Evolutionary conservation across 2,113 vertebrate species (phyloP).

Genomic region (Tragelaphus buxtoni): DNA sequence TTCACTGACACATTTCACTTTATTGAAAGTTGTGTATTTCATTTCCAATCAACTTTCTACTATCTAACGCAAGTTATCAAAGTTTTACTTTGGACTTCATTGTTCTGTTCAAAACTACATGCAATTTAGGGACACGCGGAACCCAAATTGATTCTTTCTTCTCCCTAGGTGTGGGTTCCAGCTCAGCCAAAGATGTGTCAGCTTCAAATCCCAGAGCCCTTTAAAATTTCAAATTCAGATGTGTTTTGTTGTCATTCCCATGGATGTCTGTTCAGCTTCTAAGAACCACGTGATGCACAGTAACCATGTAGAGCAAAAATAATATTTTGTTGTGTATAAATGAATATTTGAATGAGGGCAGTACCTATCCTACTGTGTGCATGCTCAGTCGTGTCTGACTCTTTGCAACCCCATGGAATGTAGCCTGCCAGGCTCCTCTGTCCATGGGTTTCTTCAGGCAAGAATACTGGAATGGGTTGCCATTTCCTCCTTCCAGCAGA

Average conservation of each 20-base stretch:
- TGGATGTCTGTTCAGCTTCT: conserved; percentile 13
- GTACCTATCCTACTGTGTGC: background rate
- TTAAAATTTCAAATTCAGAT: conserved; percentile 41
- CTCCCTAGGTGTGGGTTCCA: background rate
- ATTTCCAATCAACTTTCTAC: background rate
- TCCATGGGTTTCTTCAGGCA: background rate
- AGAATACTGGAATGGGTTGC: background rate
- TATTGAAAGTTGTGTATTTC: conserved; percentile 18
- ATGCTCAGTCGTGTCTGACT: background rate
- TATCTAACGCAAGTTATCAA: background rate
- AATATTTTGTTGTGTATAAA: background rate
- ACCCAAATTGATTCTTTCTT: background rate
- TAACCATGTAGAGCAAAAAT: background rate
- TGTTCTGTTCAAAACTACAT: background rate
- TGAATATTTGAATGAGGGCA: background rate
- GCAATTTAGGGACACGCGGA: background rate
- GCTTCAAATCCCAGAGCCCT: conserved; percentile 32
- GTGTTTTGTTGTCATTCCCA: conserved; percentile 37
- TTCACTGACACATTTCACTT: background rate
- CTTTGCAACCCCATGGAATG: background rate
- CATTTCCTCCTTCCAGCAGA: background rate
- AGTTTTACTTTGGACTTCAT: background rate
- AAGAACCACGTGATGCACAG: background rate
- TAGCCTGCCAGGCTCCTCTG: background rate
- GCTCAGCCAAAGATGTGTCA: conserved; percentile 36